Evolutionary conservation across 2,113 vertebrate species (phyloP).

Genomic region (Alethe castanea): DNA sequence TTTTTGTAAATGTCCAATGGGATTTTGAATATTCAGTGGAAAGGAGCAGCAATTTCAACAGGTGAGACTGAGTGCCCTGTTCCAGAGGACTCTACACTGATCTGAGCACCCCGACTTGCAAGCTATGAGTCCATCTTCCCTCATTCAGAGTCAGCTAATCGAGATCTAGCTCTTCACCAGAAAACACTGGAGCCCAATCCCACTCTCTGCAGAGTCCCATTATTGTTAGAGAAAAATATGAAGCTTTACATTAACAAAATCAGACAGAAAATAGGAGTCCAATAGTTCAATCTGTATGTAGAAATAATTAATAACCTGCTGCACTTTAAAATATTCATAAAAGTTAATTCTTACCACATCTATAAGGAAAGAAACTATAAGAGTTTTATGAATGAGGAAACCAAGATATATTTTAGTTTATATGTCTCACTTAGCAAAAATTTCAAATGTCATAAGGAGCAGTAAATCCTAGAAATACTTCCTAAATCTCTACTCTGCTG

Average conservation of each 20-base stretch:
- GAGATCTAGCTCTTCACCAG: not conserved
- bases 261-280: not conserved
- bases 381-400: not conserved
- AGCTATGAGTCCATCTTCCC: not conserved
- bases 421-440: not conserved
- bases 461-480: not conserved
- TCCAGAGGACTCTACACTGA: not conserved
- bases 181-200: not conserved
- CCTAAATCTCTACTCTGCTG: not conserved
- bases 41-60: not conserved
- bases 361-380: not conserved
- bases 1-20: not conserved
- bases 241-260: not conserved
- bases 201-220: not conserved
- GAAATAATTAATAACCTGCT: not conserved
- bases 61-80: not conserved
- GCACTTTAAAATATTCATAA: not conserved
- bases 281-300: not conserved
- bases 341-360: not conserved
- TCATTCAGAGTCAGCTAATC: not conserved
- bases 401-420: not conserved
- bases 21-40: not conserved
- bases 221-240: not conserved
- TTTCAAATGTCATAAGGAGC: not conserved
- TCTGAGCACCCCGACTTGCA: not conserved